Evolutionary conservation across 2,113 vertebrate species (phyloP).

Genomic region (Colossoma macropomum): DNA sequence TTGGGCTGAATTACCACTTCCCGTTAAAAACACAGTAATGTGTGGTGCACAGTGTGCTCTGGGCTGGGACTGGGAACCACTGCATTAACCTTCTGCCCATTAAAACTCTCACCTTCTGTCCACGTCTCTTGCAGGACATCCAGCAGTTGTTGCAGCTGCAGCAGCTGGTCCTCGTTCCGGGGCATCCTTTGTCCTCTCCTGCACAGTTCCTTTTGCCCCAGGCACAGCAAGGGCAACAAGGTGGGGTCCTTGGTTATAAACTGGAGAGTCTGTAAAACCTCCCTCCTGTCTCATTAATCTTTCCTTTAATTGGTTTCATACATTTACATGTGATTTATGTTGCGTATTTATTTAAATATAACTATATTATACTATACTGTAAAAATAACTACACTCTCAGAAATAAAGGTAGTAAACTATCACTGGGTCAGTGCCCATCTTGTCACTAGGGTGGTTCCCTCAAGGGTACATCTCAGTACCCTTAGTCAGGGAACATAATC

Average conservation of each 20-base stretch:
- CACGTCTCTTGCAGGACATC: conserved; percentile 78
- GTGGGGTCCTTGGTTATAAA: conserved; percentile 64
- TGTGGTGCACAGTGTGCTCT: not conserved
- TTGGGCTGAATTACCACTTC: too few species aligned
- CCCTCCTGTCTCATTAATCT: too few species aligned
- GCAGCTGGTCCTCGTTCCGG: conserved; percentile 88
- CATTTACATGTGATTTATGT: too few species aligned
- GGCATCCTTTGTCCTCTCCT: conserved; percentile 85
- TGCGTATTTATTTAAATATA: too few species aligned
- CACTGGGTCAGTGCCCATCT: too few species aligned
- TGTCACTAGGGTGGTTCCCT: too few species aligned
- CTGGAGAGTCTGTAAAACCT: not conserved
- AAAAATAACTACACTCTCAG: too few species aligned
- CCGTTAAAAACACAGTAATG: not conserved
- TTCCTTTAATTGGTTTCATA: too few species aligned
- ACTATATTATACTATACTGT: too few species aligned
- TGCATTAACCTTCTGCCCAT: not conserved
- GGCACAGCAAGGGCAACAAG: conserved; percentile 91
- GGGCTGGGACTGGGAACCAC: conserved; percentile 44
- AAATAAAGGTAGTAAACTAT: too few species aligned
- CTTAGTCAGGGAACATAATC: too few species aligned
- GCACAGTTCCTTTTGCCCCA: conserved; percentile 91
- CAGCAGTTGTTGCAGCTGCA: conserved; percentile 92
- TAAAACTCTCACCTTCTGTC: not conserved
- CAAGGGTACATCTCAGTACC: too few species aligned